Percentiles rank a stretch among this genome's conserved stretches.
Evolutionary conservation across 2,113 vertebrate species (phyloP).

Genomic region (Ascaphus truei): DNA sequence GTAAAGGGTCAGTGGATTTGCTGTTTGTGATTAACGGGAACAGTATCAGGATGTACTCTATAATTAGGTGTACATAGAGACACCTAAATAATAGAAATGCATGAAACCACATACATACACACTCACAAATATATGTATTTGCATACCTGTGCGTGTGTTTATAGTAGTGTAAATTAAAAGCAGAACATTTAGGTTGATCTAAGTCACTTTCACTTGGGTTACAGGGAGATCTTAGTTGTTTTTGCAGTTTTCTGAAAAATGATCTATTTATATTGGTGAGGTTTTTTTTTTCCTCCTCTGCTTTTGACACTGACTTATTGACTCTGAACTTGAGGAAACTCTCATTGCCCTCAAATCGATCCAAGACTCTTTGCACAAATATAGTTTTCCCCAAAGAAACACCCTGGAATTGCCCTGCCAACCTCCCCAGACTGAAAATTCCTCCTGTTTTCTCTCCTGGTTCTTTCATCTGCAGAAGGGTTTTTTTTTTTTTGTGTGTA

Average conservation of each 20-base stretch:
- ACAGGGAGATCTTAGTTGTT: constrained; percentile 40
- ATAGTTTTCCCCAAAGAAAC: constrained; percentile 51
- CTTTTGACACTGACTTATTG: constrained; percentile 62
- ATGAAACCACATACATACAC: background rate
- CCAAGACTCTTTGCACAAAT: constrained; percentile 52
- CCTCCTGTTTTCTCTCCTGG: background rate
- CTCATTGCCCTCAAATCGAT: constrained; percentile 62
- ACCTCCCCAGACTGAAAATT: background rate
- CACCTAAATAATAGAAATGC: too few relatives aligned
- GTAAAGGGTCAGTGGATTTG: too few relatives aligned
- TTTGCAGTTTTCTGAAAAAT: constrained; percentile 51
- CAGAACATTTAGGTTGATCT: too few relatives aligned
- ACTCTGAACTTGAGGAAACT: constrained; percentile 60
- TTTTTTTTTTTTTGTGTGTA: constrained; percentile 5
- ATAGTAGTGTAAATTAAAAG: background rate
- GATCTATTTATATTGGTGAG: constrained; percentile 57
- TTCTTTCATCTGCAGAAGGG: too few relatives aligned
- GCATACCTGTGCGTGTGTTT: background rate
- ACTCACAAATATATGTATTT: background rate
- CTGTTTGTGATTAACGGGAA: too few relatives aligned
- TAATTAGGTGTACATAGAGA: too few relatives aligned
- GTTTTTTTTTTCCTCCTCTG: background rate
- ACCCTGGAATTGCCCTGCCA: background rate
- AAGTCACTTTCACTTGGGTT: background rate
- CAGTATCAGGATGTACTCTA: too few relatives aligned